Evolutionary conservation across 2,797 vertebrate species (phyloP).

Genomic region (Gadopsis marmoratus): DNA sequence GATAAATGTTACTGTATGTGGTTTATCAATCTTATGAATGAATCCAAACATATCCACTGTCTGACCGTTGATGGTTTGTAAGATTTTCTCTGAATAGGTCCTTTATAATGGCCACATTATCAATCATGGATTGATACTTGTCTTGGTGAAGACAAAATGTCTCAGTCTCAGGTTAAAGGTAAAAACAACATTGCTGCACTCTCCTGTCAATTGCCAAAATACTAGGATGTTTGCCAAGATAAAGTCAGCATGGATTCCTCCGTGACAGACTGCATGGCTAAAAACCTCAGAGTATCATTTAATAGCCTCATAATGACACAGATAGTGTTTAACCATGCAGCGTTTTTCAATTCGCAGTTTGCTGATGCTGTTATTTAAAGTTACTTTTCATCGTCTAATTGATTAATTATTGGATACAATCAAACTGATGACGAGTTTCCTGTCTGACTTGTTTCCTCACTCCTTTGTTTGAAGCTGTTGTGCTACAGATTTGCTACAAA

Average conservation of each 20-base stretch:
- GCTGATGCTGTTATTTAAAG: background rate
- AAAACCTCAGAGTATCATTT: background rate
- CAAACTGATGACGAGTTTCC: background rate
- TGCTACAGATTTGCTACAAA: constrained; percentile 6
- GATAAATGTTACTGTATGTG: background rate
- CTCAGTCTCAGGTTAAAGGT: constrained; percentile 6
- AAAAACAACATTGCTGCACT: constrained; percentile 35
- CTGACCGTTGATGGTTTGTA: background rate
- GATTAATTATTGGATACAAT: background rate
- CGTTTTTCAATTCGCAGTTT: background rate
- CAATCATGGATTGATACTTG: constrained; percentile 1
- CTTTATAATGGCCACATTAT: constrained; percentile 1
- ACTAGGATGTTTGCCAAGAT: constrained; percentile 47
- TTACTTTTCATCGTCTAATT: background rate
- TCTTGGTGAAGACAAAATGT: constrained; percentile 13
- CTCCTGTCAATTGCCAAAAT: constrained; percentile 36
- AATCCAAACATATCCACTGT: background rate
- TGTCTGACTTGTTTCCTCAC: constrained; percentile 39
- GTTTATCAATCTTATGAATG: background rate
- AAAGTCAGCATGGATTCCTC: constrained; percentile 44
- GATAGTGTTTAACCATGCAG: background rate
- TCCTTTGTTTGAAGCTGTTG: background rate
- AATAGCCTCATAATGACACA: background rate
- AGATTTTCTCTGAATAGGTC: background rate
- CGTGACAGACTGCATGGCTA: constrained; percentile 29